A percentile compares a stretch with the other conserved stretches of the same genome.
Evolutionary conservation across 2,888 invertebrate genomes (phyloP).

Genomic region (Trichacis sp.): DNA sequence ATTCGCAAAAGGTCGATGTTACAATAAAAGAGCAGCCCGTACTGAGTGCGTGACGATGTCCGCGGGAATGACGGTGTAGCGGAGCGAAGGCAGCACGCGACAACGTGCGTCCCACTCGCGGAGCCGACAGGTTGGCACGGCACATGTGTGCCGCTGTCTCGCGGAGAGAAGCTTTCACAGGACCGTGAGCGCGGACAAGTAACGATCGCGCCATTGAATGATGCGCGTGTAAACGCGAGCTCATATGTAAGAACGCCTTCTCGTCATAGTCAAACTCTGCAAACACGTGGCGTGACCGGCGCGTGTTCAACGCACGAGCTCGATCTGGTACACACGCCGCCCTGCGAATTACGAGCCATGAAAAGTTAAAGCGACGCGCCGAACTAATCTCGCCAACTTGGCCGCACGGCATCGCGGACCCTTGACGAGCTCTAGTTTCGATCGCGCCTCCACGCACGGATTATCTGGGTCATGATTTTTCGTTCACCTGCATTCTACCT

Average conservation of each 20-base stretch:
- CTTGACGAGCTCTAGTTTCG: neutral
- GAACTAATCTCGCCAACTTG: neutral
- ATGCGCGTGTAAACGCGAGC: conserved; percentile 29
- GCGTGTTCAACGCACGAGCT: conserved; percentile 57
- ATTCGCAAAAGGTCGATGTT: too few relatives aligned
- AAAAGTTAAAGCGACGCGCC: neutral
- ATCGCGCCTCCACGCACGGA: neutral
- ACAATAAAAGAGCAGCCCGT: too few relatives aligned
- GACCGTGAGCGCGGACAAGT: conserved; percentile 3
- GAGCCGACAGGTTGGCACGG: conserved; percentile 4
- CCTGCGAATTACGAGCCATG: neutral
- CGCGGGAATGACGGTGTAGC: too few relatives aligned
- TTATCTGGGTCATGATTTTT: neutral
- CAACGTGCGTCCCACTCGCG: neutral
- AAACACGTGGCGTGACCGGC: conserved; percentile 53
- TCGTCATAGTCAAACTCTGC: conserved; percentile 35
- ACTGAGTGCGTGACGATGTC: neutral
- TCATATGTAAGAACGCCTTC: conserved; percentile 19
- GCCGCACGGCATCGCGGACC: neutral
- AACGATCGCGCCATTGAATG: conserved; percentile 34
- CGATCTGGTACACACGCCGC: neutral
- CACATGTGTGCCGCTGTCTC: conserved; percentile 1
- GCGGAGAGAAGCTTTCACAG: neutral
- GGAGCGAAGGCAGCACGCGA: conserved; percentile 4
- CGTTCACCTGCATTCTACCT: too few relatives aligned